phyloP scores from a whole-genome alignment of 2,113 vertebrate species.

The Siniperca knerii region DNA sequence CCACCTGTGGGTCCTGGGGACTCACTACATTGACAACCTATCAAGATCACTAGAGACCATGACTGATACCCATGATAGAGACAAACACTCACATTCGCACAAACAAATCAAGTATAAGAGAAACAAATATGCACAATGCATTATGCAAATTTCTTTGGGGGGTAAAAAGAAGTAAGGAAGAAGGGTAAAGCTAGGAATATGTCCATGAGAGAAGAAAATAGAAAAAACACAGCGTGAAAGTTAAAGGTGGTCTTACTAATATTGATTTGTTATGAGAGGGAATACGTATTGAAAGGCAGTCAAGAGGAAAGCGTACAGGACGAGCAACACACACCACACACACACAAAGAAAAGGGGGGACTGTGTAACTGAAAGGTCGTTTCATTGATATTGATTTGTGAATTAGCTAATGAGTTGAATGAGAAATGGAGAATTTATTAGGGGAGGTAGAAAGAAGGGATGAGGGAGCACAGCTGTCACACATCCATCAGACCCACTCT shows the following conservation, averaged over 20 bases:
- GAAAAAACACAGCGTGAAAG: not conserved
- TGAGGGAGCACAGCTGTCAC: slow-evolving; percentile 36
- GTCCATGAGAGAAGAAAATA: not conserved
- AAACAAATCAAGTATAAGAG: not conserved
- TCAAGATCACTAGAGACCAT: not conserved
- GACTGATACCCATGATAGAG: not conserved
- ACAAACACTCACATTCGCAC: not conserved
- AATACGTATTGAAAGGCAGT: slow-evolving; percentile 7
- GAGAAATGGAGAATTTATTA: slow-evolving; percentile 62
- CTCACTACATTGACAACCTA: too few relatives aligned
- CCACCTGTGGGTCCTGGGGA: too few relatives aligned
- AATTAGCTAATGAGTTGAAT: slow-evolving; percentile 77
- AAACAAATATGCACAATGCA: not conserved
- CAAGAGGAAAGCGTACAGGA: not conserved
- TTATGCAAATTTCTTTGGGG: not conserved
- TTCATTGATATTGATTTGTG: slow-evolving; percentile 72
- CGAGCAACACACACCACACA: not conserved
- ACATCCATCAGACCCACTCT: slow-evolving; percentile 44
- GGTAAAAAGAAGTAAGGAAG: not conserved
- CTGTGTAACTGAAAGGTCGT: slow-evolving; percentile 33
- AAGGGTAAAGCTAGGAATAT: not conserved
- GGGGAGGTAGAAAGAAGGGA: slow-evolving; percentile 24
- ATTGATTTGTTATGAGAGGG: slow-evolving; percentile 33
- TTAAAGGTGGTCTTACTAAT: slow-evolving; percentile 18
- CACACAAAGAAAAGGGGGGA: not conserved